These are phyloP conservation scores for Sebastolobus alascanus DNA, from an alignment of 2,797 vertebrate species.

Conservation along the genomic window DNA sequence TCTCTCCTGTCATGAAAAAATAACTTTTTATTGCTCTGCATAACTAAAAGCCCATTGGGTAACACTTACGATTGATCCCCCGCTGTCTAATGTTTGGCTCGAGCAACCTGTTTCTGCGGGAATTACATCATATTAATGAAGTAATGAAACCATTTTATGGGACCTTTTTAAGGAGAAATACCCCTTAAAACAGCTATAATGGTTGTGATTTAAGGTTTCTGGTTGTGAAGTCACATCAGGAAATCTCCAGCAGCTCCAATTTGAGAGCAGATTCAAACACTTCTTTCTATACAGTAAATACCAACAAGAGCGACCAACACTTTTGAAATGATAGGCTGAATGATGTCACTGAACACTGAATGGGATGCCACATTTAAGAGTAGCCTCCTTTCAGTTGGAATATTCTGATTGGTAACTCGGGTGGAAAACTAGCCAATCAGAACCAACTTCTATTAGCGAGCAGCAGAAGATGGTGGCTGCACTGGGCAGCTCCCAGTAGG, in stretches of 20 bases:
- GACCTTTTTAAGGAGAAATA: neutral
- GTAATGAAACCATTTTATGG: neutral
- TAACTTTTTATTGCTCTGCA: neutral
- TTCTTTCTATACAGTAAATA: neutral
- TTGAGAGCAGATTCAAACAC: neutral
- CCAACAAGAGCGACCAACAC: too few relatives aligned
- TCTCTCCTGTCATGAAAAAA: neutral
- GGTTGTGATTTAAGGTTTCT: neutral
- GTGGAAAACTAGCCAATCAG: neutral
- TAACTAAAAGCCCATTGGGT: neutral
- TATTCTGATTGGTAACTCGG: neutral
- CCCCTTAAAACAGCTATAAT: neutral
- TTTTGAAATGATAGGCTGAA: too few relatives aligned
- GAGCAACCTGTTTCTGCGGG: neutral
- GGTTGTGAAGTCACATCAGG: neutral
- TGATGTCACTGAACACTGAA: neutral
- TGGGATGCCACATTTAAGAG: neutral
- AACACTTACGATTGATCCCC: neutral
- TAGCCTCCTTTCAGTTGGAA: neutral
- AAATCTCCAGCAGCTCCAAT: neutral
- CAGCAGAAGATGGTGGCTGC: neutral
- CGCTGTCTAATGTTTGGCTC: neutral
- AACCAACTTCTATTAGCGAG: neutral
- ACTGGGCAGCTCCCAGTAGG: too few relatives aligned
- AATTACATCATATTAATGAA: constrained; percentile 4